These are phyloP conservation scores for Ahaetulla prasina DNA, from an alignment of 2,113 vertebrate genomes.

Conservation along the genomic window DNA sequence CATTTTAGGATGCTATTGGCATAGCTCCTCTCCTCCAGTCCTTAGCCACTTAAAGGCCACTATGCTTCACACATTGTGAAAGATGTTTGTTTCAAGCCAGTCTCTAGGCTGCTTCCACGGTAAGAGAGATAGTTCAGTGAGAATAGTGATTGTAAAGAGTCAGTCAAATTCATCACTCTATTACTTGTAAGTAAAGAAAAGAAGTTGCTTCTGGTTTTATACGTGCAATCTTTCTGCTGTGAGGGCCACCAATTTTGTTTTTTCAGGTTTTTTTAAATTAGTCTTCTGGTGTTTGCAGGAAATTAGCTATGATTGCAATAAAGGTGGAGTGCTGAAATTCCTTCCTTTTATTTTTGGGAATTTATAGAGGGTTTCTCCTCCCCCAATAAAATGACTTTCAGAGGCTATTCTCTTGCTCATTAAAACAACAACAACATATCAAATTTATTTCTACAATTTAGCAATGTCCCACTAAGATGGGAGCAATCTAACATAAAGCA, in stretches of 20 bases:
- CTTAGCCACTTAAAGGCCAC: background rate
- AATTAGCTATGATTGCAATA: background rate
- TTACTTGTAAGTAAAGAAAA: background rate
- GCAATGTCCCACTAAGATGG: background rate
- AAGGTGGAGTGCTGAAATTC: background rate
- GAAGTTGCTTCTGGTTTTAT: background rate
- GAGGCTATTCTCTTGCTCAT: background rate
- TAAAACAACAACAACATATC: background rate
- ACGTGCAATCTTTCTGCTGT: background rate
- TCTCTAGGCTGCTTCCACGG: background rate
- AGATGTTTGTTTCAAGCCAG: background rate
- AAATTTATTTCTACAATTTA: background rate
- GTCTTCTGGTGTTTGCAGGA: background rate
- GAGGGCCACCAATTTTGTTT: background rate
- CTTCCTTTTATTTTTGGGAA: background rate
- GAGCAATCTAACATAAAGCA: background rate
- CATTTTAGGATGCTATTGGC: background rate
- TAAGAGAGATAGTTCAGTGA: background rate
- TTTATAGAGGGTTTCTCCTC: background rate
- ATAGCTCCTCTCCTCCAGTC: background rate
- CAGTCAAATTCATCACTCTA: background rate
- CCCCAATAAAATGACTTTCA: background rate
- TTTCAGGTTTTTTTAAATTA: background rate
- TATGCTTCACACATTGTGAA: background rate
- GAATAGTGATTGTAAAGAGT: background rate